Percentiles rank a stretch among this genome's conserved stretches.
Conservation (phyloP, 2,888 invertebrate species). For the Pogonocherus hispidulus region DNA sequence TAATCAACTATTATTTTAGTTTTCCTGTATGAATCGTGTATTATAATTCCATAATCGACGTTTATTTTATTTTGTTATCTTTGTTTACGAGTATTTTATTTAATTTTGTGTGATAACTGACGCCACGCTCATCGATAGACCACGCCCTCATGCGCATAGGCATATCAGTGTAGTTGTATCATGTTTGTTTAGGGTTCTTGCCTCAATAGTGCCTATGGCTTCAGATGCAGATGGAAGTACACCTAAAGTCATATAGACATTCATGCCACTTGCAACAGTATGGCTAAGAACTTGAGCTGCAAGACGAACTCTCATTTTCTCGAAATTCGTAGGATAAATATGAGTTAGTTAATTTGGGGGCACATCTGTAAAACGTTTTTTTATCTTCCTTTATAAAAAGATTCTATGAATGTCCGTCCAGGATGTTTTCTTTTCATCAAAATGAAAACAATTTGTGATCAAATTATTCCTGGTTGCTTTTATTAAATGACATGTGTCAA, state of each 20-base stretch:
- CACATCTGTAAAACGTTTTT: conserved; percentile 20
- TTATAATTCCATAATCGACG: too few species aligned
- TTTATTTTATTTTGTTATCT: too few species aligned
- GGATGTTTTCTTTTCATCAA: conserved; percentile 26
- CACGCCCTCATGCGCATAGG: too few species aligned
- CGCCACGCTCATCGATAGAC: too few species aligned
- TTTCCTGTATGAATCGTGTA: too few species aligned
- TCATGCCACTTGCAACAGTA: conserved; percentile 27
- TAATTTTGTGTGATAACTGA: too few species aligned
- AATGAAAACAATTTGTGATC: conserved; percentile 1
- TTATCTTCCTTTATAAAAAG: conserved; percentile 26
- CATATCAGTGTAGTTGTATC: too few species aligned
- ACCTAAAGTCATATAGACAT: conserved; percentile 24
- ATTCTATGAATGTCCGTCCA: conserved; percentile 22
- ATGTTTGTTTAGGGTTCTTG: too few species aligned
- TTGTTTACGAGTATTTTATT: too few species aligned
- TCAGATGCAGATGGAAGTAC: conserved; percentile 28
- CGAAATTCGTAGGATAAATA: conserved; percentile 24
- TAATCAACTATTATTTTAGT: too few species aligned
- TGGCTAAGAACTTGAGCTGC: conserved; percentile 26
- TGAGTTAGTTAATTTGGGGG: conserved; percentile 30
- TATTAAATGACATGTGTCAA: conserved; percentile 21
- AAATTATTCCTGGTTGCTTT: conserved; percentile 30
- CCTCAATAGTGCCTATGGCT: conserved; percentile 26
- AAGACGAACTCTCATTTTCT: conserved; percentile 26